These are phyloP conservation scores for Lepidocolaptes lacrymiger DNA, from an alignment of 2,797 vertebrate genomes.

Conservation along the genomic window DNA sequence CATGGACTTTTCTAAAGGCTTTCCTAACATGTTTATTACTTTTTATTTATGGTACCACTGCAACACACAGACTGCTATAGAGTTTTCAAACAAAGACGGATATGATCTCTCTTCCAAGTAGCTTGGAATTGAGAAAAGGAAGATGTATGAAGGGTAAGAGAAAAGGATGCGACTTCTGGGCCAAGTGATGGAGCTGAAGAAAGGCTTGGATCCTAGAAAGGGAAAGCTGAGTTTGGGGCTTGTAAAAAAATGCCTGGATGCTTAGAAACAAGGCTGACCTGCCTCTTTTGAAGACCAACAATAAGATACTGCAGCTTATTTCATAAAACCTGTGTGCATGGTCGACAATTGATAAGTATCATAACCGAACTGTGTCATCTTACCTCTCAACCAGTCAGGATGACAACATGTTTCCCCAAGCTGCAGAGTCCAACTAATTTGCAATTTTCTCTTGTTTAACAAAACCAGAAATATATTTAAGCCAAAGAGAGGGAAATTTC, in stretches of 20 bases:
- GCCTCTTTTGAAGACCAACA: not conserved
- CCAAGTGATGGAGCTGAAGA: not conserved
- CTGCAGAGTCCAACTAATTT: slow-evolving; percentile 11
- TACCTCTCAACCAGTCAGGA: not conserved
- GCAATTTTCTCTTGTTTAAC: slow-evolving; percentile 51
- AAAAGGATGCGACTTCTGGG: not conserved
- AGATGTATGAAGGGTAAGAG: not conserved
- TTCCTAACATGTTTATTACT: slow-evolving; percentile 46
- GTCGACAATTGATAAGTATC: not conserved
- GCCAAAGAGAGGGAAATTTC: slow-evolving; percentile 27
- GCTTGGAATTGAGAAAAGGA: not conserved
- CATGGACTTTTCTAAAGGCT: slow-evolving; percentile 4
- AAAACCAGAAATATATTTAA: slow-evolving; percentile 42
- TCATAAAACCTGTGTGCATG: not conserved
- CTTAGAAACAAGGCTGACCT: not conserved
- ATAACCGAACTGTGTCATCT: not conserved
- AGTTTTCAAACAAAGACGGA: slow-evolving; percentile 1
- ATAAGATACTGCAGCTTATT: not conserved
- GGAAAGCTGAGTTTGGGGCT: not conserved
- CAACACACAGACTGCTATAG: not conserved
- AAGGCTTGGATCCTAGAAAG: not conserved
- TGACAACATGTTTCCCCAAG: slow-evolving; percentile 2
- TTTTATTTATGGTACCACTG: slow-evolving; percentile 42
- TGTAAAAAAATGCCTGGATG: not conserved
- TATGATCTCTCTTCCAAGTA: slow-evolving; percentile 26